These are phyloP conservation scores for Catostylus mosaicus DNA, from an alignment of 30 jellyfish, hydroid and myxozoan genomes.

Conservation along the genomic window DNA sequence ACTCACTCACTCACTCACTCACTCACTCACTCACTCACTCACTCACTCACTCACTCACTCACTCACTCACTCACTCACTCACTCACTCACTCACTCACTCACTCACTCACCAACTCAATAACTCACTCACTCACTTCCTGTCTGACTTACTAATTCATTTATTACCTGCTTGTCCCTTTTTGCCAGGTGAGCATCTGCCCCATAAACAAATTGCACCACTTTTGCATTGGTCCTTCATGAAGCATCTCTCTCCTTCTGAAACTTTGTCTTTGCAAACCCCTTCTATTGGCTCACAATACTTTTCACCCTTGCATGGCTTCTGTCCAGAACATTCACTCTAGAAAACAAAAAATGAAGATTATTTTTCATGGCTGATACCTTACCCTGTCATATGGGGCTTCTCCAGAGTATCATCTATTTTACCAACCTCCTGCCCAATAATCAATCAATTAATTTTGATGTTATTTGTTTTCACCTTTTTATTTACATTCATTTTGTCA, in stretches of 20 bases:
- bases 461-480: slow-evolving; percentile 17
- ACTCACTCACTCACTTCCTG: slow-evolving; percentile 39
- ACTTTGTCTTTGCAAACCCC: slow-evolving; percentile 64
- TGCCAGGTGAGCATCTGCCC: slow-evolving; percentile 77
- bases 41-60: neutral
- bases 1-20: neutral
- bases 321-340: slow-evolving; percentile 72
- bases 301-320: slow-evolving; percentile 66
- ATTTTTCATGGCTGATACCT: neutral
- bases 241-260: slow-evolving; percentile 59
- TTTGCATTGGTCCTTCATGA: slow-evolving; percentile 64
- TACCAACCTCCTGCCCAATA: no score
- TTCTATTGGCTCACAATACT: slow-evolving; percentile 71
- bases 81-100: slow-evolving; percentile 37
- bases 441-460: no score
- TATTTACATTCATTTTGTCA: neutral
- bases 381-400: no score
- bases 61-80: slow-evolving; percentile 46
- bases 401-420: no score
- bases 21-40: neutral
- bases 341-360: slow-evolving; percentile 4
- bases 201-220: slow-evolving; percentile 55
- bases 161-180: slow-evolving; percentile 72
- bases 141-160: slow-evolving; percentile 19
- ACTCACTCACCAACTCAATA: no score